Evolutionary conservation across 2,797 vertebrate species (phyloP).

Genomic region (Sebastes oblongus): DNA sequence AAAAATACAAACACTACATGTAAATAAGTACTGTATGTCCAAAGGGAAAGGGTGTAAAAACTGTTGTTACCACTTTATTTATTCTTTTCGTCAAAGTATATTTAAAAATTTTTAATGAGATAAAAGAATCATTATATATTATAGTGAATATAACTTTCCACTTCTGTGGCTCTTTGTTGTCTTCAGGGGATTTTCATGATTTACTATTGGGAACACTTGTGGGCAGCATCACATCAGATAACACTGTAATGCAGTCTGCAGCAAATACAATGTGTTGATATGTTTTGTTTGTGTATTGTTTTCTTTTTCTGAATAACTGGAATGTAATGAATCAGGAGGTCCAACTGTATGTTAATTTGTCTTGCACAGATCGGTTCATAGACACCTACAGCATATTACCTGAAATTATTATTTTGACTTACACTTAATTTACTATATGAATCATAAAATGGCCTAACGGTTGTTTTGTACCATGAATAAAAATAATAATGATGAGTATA

Average conservation of each 20-base stretch:
- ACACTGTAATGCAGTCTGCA: neutral
- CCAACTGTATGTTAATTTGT: neutral
- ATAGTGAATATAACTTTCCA: neutral
- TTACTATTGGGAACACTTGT: neutral
- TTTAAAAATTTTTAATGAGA: constrained; percentile 3
- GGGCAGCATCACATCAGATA: constrained; percentile 6
- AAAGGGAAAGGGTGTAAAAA: neutral
- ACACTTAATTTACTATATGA: neutral
- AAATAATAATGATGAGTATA: neutral
- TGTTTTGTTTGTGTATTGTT: neutral
- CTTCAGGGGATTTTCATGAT: neutral
- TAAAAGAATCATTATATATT: neutral
- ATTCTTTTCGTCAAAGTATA: constrained; percentile 17
- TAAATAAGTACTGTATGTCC: constrained; percentile 5
- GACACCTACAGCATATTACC: neutral
- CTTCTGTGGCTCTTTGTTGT: neutral
- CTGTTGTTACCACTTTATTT: constrained; percentile 30
- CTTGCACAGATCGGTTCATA: neutral
- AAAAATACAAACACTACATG: constrained; percentile 9
- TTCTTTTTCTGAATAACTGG: neutral
- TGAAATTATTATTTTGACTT: neutral
- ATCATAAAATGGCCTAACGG: neutral
- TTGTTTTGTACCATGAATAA: constrained; percentile 5
- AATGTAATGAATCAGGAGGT: constrained; percentile 17
- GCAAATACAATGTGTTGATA: neutral